Evolutionary conservation across 2,888 invertebrate genomes (phyloP), one percentile per base, ranked within the genome.

Genomic region (Hemithea aestivaria): DNA sequence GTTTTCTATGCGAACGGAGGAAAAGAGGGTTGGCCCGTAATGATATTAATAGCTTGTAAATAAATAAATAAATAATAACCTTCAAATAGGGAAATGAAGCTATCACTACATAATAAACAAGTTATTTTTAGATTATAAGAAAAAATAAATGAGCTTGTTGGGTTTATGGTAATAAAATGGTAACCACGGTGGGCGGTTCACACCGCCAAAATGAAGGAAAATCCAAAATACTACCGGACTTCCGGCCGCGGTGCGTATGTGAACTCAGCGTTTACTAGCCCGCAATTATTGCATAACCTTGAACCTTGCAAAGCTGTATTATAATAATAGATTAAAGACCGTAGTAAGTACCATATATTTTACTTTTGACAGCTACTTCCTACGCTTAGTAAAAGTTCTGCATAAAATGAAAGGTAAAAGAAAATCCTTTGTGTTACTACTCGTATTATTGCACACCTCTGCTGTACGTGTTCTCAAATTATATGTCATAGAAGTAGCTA

Each of bases 191-290:
- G 43, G 56, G 53, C 51, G 51, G 55, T 36, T 49, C 32, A 48
- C 55, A 45, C 61, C 62, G 58, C 57, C 58, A 53, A 50, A 57
- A 62, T 58, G 58, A 59, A 66, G 72, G 67, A 65, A 79, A 73
- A 66, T 64, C 62, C 64, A 66, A 79, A 73, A 66, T 64, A 62
- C 64, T 66, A 56, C 66, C 81, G 82, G 80, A 82, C 51, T 27
- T 77, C 75, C 80, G 79, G 59, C 59, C 50, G 56, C n/a, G n/a
- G n/a, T n/a, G n/a, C 63, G 61, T 70, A 63, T 64, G 40, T 59
- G 62, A 70, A 56, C 49, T 37, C 53, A 48, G 50, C 58, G 62
- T 58, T 41, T 31, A 29, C 29, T 35, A 11, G 30, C 9, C 20
- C 12, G 53, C 56, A 52, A 58, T 64, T 58, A 56, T 51, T 57